Conservation (phyloP, 1,140 invertebrate species). For the Tetranychus urticae region DNA sequence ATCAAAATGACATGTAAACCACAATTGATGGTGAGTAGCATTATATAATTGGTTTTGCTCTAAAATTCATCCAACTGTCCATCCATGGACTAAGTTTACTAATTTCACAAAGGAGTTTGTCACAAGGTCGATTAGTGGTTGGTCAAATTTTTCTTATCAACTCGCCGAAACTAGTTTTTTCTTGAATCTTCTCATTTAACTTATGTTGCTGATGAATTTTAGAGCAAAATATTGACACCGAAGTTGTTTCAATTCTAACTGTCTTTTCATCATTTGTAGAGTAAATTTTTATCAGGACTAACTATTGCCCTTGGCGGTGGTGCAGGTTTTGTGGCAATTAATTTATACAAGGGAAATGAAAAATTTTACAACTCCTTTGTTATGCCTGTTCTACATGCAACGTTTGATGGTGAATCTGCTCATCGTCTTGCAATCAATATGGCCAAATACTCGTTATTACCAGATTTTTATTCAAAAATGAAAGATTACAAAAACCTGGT, state of each 20-base stretch:
- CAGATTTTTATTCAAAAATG: neutral
- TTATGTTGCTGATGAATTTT: no score
- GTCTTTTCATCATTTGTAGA: neutral
- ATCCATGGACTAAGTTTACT: no score
- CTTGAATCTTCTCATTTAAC: no score
- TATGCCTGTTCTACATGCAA: neutral
- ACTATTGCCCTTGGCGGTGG: neutral
- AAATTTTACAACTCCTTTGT: conserved; percentile 1
- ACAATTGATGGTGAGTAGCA: neutral
- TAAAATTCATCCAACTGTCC: no score
- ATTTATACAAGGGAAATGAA: conserved; percentile 3
- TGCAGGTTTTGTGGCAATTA: conserved; percentile 1
- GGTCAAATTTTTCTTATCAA: no score
- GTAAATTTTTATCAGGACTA: conserved; percentile 3
- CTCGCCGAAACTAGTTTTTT: no score
- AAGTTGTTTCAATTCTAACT: neutral
- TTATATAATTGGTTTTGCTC: no score
- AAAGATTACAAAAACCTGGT: neutral
- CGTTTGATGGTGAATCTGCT: neutral
- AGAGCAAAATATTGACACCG: no score
- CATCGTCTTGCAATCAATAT: conserved; percentile 1
- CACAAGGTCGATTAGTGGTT: no score
- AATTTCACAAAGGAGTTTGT: no score
- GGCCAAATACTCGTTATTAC: conserved; percentile 1
- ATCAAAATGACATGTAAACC: neutral